Base-by-base conservation (phyloP, 2,113 vertebrate species). In the Hemibagrus wyckioides region DNA sequence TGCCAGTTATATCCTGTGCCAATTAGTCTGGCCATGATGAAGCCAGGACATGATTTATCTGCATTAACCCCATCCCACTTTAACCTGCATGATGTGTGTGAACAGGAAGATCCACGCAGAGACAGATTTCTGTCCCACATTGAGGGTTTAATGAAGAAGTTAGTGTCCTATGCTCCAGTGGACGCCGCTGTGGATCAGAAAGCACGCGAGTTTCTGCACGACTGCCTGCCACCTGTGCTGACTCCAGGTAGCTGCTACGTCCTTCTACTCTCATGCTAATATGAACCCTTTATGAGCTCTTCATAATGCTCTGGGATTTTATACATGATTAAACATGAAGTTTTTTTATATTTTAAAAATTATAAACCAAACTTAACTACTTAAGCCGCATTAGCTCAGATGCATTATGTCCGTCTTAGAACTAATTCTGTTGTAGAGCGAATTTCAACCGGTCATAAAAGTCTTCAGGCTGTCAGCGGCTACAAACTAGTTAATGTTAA, bases 171-270 rank as follows among this genome's bases (percentile, higher is more conserved):
- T 6, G 96, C 96, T 0, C 97, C 98, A 0, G 93, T 99, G 0
- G 98, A 99, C 75, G 98, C 97, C 50, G 97, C 97, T 0, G 97
- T 99, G 65, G 98, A 99, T 93, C 97, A 99, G 93, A 97, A 97
- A 92, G 97, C 97, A 84, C 97, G 95, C 94, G 95, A 91, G 0
- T 98, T 97, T 91, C 93, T 99, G 75, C 97, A 99, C 6, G 98
- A 99, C 92, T 99, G 97, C 84, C 95, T 99, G 6, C 98, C 98
- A 11, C 98, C 98, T 0, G 89, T 95, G 82, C 94, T 98, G 39
- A 97, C 96, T 0, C 92, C 94, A 48, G 96, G 95, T 96, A 91
- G 36, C 30, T 36, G 52, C 77, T 23, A 23, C 23, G 79, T 39
- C 30, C 54, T 59, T 59, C 33, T 33, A 19, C 11, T 59, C 30